phyloP scores from a whole-genome alignment of 1,140 invertebrate species.

The Bradysia coprophila region DNA sequence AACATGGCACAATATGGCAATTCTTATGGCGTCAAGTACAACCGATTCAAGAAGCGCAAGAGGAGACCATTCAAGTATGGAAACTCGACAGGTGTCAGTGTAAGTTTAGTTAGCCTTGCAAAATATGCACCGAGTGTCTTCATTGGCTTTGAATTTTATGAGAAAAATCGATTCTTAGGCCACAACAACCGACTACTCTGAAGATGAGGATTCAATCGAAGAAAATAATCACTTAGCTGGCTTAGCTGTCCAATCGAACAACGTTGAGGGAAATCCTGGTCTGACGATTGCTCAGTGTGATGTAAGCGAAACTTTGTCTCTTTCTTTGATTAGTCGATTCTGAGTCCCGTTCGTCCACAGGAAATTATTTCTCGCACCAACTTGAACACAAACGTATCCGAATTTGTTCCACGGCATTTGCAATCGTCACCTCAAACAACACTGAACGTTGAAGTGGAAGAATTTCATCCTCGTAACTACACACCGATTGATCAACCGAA shows the following conservation, averaged over 20 bases:
- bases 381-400: conserved; percentile 1
- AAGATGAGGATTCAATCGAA: background rate
- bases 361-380: background rate
- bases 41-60: background rate
- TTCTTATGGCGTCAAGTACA: background rate
- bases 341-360: too few relatives aligned
- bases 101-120: too few relatives aligned
- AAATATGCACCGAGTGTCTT: too few relatives aligned
- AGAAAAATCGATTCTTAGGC: background rate
- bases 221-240: too few relatives aligned
- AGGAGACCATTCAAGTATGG: background rate
- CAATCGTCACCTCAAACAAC: background rate
- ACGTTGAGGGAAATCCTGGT: too few relatives aligned
- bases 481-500: background rate
- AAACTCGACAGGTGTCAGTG: background rate
- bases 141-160: background rate
- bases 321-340: too few relatives aligned
- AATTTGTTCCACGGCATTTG: background rate
- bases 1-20: too few relatives aligned
- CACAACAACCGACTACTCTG: background rate
- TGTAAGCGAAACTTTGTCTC: too few relatives aligned
- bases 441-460: background rate
- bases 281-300: too few relatives aligned
- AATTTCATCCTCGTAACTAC: background rate
- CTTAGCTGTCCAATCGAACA: too few relatives aligned